Evolutionary conservation across 2,113 vertebrate species (phyloP), one percentile per base, ranked within the genome.

Genomic region (Colius striatus): DNA sequence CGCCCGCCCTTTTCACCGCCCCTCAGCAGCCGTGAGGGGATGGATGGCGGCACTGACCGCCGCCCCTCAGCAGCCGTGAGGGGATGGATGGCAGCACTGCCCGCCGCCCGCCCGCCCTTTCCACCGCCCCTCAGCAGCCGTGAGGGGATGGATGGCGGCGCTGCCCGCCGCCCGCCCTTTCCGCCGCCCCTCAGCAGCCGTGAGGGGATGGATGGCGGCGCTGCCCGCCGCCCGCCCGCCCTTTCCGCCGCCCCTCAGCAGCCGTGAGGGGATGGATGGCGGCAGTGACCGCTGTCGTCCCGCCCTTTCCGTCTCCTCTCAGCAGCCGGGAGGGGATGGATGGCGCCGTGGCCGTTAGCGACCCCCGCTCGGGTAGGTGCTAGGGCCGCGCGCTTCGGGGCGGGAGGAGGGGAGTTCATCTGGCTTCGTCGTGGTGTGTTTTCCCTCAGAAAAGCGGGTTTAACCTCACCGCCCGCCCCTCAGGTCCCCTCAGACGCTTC

Each of bases 401-500:
- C 4, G 27, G 58, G 32, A 21, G 4, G 19, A 47, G 32, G 27
- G 7, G 29, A 10, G 10, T 41, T 38, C 13, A 9, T 8, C 16
- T 6, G 20, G 5, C 7, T 32, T 5, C 51, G 4, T n/a, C 22
- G 41, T 16, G 2, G 58, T 29, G 22, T 3, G 14, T 29, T n/a
- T 26, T 4, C 32, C 73, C 20, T 29, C 23, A 4, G 43, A 8
- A 51, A 19, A 1, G 4, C 8, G 16, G 3, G 30, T 18, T 43
- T n/a, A 27, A 50, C 11, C 26, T 57, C 29, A 4, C 26, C 22
- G 71, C 53, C 53, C 84, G 9, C 74, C 27, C 88, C 54, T 67
- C 94, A 99, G 99, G 97, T 78, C 98, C 99, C 5, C 18, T 25
- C 45, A 86, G 90, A 84, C 97, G 94, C 57, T 99, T 99, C 95